Conservation (phyloP, 2,113 vertebrate species). For the Sula dactylatra region DNA sequence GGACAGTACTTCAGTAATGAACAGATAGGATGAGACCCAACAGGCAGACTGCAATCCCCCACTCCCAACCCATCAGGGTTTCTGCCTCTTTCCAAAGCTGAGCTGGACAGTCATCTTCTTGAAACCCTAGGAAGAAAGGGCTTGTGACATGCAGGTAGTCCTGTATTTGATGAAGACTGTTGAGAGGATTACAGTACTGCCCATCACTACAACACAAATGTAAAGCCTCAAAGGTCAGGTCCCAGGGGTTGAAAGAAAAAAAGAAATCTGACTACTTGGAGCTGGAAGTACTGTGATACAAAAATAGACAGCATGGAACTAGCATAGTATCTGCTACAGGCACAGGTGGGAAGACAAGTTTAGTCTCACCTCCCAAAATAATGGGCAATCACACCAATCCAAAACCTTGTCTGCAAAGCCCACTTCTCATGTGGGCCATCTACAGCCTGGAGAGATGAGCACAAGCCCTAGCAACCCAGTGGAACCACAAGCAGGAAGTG, state of each 20-base stretch:
- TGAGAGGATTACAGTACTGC: neutral
- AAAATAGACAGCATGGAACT: neutral
- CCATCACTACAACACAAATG: neutral
- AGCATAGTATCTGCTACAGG: neutral
- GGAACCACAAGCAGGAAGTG: neutral
- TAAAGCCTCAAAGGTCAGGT: neutral
- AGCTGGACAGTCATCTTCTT: neutral
- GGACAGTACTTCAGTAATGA: neutral
- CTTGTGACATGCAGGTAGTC: neutral
- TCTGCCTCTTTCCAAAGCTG: neutral
- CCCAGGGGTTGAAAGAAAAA: neutral
- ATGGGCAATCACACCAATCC: neutral
- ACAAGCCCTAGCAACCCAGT: neutral
- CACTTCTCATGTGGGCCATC: neutral
- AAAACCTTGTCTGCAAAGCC: neutral
- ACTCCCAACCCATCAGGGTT: neutral
- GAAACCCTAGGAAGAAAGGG: neutral
- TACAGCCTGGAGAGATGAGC: neutral
- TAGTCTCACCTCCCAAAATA: neutral
- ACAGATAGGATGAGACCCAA: neutral
- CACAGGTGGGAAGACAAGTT: neutral
- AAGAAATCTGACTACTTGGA: neutral
- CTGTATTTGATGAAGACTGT: neutral
- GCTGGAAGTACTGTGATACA: neutral
- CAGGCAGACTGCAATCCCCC: neutral